Evolutionary conservation across 1,140 invertebrate species (phyloP), one percentile per base, ranked within the genome.

Genomic region (Pseudomyrmex dendroicus): DNA sequence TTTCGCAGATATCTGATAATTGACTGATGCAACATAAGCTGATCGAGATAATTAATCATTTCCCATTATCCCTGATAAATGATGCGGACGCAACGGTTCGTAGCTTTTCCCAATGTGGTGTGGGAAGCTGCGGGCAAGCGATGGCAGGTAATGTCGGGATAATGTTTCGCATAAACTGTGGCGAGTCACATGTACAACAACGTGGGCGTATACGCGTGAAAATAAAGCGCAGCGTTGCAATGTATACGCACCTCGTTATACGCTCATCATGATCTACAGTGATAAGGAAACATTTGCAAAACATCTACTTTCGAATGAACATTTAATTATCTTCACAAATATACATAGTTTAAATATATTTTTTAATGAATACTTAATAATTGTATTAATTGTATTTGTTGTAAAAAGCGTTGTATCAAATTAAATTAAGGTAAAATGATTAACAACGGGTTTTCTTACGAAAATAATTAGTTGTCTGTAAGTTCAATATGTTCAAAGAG

Each of bases 1-100:
- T 94, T 93, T 91, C 90, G 84, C 74, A 87, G 92, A 92, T 94
- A 94, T 94, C 94, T 93, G 93, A 94, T 94, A 94, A 94, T 94
- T 94, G 94, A 93, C 92, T 89, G 63, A 50, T 46, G 64, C 84
- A 89, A 78, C 87, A 78, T 63, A 70, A 85, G 56, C 74, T 63
- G 82, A 82, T 67, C 83, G 59, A 9, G 73, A 83, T 87, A 83
- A 93, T 93, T 93, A 92, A 92, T 93, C 92, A 92, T 91, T 89
- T 77, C 85, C 84, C 73, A 68, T 63, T 76, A 89, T 77, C 68
- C 35, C 83, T 54, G 89, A 86, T 90, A 91, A 92, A 92, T 91
- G 17, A 87, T 89, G 67, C 68, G 87, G 84, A 85, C 68, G 78
- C 85, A 56, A 83, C 84, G 62, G 73, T 82, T 76, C 77, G 35